Conservation (phyloP, 2,888 invertebrate species). For the Galeopsomyia nigrocyanea region DNA sequence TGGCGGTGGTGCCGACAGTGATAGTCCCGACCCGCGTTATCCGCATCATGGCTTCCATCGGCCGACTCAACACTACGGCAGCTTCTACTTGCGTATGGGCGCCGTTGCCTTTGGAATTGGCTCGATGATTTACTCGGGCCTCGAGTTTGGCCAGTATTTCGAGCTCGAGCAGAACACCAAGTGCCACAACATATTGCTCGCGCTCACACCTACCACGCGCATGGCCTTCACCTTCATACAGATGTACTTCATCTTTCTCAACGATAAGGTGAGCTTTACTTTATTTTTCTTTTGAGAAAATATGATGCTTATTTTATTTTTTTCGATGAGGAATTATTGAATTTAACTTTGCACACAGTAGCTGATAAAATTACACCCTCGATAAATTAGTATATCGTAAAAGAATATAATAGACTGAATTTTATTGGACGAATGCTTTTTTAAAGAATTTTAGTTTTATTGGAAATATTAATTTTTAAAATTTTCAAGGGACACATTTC, state of each 20-base stretch:
- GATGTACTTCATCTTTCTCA: slow-evolving; percentile 98
- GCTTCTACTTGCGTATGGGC: slow-evolving; percentile 93
- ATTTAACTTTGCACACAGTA: no score
- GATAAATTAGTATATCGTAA: no score
- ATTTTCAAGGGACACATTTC: no score
- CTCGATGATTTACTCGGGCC: slow-evolving; percentile 95
- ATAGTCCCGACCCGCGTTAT: slow-evolving; percentile 55
- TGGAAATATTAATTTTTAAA: no score
- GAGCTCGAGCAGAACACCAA: slow-evolving; percentile 91
- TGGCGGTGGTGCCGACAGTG: slow-evolving; percentile 65
- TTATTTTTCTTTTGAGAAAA: neutral
- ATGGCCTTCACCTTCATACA: slow-evolving; percentile 98
- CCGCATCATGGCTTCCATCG: slow-evolving; percentile 53
- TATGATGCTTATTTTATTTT: no score
- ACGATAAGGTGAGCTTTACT: slow-evolving; percentile 83
- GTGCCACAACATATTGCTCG: slow-evolving; percentile 91
- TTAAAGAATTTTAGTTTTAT: no score
- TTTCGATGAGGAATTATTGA: no score
- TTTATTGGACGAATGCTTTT: no score
- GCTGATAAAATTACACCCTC: no score
- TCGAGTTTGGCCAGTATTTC: slow-evolving; percentile 96
- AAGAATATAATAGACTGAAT: no score
- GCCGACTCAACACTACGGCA: slow-evolving; percentile 84
- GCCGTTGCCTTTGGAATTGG: slow-evolving; percentile 97
- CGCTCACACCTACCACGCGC: slow-evolving; percentile 90